phyloP scores from a whole-genome alignment of 2,888 invertebrate species.

The Chelonus formosanus region DNA sequence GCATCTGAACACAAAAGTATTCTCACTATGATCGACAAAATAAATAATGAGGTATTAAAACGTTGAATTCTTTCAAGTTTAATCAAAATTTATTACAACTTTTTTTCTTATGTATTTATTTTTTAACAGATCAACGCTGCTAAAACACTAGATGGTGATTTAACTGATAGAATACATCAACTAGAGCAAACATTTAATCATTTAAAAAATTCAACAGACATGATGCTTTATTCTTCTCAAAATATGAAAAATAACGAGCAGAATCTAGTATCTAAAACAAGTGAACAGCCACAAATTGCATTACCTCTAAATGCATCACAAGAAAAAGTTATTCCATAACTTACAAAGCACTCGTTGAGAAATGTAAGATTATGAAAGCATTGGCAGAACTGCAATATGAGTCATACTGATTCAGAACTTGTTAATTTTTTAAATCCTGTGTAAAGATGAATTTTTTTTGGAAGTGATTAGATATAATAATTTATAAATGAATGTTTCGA shows the following conservation, averaged over 20 bases:
- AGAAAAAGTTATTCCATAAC: too few relatives aligned
- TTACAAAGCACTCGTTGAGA: too few relatives aligned
- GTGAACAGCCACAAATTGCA: too few relatives aligned
- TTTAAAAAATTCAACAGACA: slow-evolving; percentile 49
- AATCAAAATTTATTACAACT: not conserved
- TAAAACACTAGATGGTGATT: slow-evolving; percentile 40
- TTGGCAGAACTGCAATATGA: too few relatives aligned
- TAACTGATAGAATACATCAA: slow-evolving; percentile 45
- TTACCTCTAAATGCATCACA: too few relatives aligned
- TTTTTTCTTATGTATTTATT: too few relatives aligned
- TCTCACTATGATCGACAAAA: slow-evolving; percentile 49
- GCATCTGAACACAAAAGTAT: slow-evolving; percentile 45
- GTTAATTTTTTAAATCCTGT: too few relatives aligned
- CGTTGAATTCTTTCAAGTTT: not conserved
- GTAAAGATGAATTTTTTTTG: too few relatives aligned
- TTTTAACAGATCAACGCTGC: slow-evolving; percentile 16
- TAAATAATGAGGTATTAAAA: slow-evolving; percentile 52
- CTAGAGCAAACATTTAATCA: slow-evolving; percentile 50
- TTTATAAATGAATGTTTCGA: too few relatives aligned
- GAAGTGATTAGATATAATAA: too few relatives aligned
- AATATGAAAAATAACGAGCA: slow-evolving; percentile 30
- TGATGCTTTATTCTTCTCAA: slow-evolving; percentile 40
- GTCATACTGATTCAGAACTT: too few relatives aligned
- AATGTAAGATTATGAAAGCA: too few relatives aligned
- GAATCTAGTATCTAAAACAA: not conserved